Percentiles rank a stretch among this genome's conserved stretches.
Evolutionary conservation across 1,140 invertebrate genomes (phyloP).

Genomic region (Pseudomyrmex concolor): DNA sequence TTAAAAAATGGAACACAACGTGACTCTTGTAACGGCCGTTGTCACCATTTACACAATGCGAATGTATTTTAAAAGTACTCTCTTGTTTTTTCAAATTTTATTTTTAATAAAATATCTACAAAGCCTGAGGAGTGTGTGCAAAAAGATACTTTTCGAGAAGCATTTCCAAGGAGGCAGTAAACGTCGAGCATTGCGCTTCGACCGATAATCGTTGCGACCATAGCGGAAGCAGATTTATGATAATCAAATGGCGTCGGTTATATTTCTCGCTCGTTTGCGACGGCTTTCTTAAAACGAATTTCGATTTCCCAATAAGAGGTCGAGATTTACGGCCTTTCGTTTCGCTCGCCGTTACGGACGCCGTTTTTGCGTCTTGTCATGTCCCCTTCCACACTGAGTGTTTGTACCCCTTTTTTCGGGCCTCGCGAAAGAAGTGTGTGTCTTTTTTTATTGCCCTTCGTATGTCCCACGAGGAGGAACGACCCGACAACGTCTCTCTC

Average conservation of each 20-base stretch:
- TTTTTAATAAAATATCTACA: conserved; percentile 2
- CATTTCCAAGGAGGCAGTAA: conserved; percentile 59
- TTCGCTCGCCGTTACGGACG: conserved; percentile 37
- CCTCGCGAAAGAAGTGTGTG: conserved; percentile 53
- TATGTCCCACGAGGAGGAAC: conserved; percentile 64
- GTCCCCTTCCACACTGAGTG: conserved; percentile 8
- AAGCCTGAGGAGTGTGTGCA: neutral
- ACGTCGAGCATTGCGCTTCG: conserved; percentile 54
- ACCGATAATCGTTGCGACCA: conserved; percentile 34
- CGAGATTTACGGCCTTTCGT: conserved; percentile 67
- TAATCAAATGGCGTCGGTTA: conserved; percentile 68
- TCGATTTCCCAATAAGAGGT: conserved; percentile 72
- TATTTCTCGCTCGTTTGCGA: conserved; percentile 22
- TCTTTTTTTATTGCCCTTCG: conserved; percentile 71
- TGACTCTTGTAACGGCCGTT: conserved; percentile 23
- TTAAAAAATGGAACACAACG: conserved; percentile 37
- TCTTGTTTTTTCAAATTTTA: neutral
- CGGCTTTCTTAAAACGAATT: conserved; percentile 64
- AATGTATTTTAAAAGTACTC: neutral
- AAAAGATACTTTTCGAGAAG: conserved; percentile 27
- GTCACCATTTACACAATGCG: conserved; percentile 40
- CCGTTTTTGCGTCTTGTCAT: conserved; percentile 65
- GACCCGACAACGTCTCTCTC: conserved; percentile 70
- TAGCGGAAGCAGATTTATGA: conserved; percentile 69
- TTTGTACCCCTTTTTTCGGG: conserved; percentile 10